Conservation (phyloP, 2,797 vertebrate genomes). For the Allobates femoralis region DNA sequence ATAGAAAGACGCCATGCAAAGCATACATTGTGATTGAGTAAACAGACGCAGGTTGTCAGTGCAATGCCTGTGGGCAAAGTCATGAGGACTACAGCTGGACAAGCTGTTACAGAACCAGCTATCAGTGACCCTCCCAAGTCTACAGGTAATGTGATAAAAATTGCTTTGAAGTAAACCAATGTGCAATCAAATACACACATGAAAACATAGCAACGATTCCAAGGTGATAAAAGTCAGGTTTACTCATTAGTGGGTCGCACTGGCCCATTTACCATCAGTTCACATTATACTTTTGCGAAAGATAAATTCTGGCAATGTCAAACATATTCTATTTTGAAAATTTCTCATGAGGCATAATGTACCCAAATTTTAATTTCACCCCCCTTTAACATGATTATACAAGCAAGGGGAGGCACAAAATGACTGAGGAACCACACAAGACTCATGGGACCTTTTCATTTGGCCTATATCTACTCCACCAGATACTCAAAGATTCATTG, state of each 20-base stretch:
- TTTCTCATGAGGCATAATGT: too few species aligned
- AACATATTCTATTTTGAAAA: background rate
- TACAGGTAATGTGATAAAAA: slow-evolving; percentile 20
- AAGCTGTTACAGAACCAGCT: background rate
- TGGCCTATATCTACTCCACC: too few species aligned
- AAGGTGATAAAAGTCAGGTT: slow-evolving; percentile 8
- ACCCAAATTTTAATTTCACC: background rate
- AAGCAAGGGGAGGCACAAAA: background rate
- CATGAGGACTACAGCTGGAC: background rate
- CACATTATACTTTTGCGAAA: background rate
- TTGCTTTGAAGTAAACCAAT: slow-evolving; percentile 15
- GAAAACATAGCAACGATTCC: background rate
- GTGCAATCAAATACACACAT: background rate
- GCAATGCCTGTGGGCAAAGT: background rate
- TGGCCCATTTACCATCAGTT: background rate
- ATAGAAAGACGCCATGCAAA: slow-evolving; percentile 54
- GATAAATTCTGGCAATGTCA: background rate
- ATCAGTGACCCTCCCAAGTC: background rate
- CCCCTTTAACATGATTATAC: too few species aligned
- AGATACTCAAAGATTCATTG: too few species aligned
- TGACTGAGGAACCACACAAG: background rate
- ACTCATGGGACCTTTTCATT: background rate
- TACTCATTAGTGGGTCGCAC: background rate
- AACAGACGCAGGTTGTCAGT: slow-evolving; percentile 30
- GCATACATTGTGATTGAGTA: slow-evolving; percentile 37